A percentile compares a stretch with the other conserved stretches of the same genome.
phyloP scores from a whole-genome alignment of 2,113 vertebrate species.

The Datnioides undecimradiatus region DNA sequence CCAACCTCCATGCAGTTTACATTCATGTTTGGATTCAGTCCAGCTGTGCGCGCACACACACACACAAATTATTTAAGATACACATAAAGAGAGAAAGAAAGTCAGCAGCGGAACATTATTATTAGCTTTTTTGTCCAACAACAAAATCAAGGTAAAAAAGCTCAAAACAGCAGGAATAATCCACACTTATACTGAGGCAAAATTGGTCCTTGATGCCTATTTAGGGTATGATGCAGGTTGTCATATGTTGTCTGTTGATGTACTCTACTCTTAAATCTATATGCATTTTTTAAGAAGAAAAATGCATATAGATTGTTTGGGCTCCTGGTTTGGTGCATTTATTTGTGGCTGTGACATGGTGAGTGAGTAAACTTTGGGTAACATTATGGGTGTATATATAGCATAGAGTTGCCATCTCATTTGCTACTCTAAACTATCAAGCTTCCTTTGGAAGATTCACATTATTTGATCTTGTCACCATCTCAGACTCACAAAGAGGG shows the following conservation, averaged over 20 bases:
- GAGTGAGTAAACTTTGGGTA: background rate
- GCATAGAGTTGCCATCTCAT: background rate
- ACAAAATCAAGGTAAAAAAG: background rate
- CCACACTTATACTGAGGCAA: background rate
- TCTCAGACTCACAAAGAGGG: slow-evolving; percentile 89
- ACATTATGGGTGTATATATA: background rate
- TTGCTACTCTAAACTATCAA: background rate
- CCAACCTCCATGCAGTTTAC: slow-evolving; percentile 97
- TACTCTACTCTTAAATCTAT: background rate
- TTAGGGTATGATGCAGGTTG: background rate
- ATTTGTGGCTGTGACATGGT: background rate
- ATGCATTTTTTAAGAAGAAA: background rate
- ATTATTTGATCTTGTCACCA: background rate
- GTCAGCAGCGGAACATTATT: too few species aligned
- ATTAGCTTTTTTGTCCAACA: background rate
- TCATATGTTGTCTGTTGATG: background rate
- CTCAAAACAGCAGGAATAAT: background rate
- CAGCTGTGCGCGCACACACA: slow-evolving; percentile 83
- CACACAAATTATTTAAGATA: background rate
- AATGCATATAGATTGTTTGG: background rate
- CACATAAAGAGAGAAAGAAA: background rate
- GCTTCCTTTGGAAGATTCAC: background rate
- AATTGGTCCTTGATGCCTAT: background rate
- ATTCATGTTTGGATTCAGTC: slow-evolving; percentile 97
- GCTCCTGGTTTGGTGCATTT: background rate